Evolutionary conservation across 2,797 vertebrate species (phyloP), one percentile per base, ranked within the genome.

Genomic region (Gallirallus australis): DNA sequence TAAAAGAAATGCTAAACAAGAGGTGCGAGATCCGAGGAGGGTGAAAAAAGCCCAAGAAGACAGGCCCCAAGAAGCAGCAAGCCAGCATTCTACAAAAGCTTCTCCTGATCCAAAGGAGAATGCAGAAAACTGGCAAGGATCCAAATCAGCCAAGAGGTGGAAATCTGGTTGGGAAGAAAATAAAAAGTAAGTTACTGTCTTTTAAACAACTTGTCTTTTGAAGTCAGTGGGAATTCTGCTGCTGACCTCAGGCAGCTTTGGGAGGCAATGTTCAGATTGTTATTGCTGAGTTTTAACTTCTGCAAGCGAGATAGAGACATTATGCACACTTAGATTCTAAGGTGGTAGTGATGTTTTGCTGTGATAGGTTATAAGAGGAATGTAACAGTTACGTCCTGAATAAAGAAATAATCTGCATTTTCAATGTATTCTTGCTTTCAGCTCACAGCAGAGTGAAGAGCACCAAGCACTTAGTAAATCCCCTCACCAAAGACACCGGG

Each of bases 111-210:
- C 97, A 33, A 99, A 99, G 97, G 99, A 99, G 40, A 97, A 98
- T 10, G 68, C 98, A 76, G 98, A 98, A 94, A 98, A 98, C 57
- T 98, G 98, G 98, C 98, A 94, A 93, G 97, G 98, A 69, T 98
- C 98, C 45, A 98, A 98, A 92, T 98, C 98, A 91, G 94, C 97
- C 79, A 99, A 99, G 95, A 98, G 99, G 93, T 99, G 99, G 99
- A 99, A 98, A 93, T 99, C 99, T 96, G 98, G 99, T 97, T 99
- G 99, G 99, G 99, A 99, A 96, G 99, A 99, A 96, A 99, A 96
- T 96, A 99, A 99, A 97, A 98, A 98, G 99, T 99, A 98, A 98
- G 98, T 98, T 81, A 63, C 94, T 86, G 6, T 42, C 69, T 85
- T 92, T 50, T 72, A 45, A 92, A 61, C 2, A 52, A 57, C n/a